These are phyloP conservation scores for Molossus alvarezi DNA, from an alignment of 2,797 vertebrate species.

Conservation along the genomic window DNA sequence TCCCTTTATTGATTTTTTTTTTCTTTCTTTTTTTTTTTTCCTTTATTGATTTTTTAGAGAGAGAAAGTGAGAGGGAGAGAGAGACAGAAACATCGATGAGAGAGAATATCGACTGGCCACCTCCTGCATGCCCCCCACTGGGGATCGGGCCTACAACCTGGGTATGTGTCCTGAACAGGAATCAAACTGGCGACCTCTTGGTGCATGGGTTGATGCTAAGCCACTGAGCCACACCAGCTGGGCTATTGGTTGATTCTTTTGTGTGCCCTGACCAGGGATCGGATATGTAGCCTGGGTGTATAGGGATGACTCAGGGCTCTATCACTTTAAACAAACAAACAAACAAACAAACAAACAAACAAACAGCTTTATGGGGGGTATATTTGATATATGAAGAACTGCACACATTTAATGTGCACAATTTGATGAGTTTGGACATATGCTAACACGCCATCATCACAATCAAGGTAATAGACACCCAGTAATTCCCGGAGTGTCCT, in stretches of 20 bases:
- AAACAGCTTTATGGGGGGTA: background rate
- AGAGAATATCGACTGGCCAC: too few relatives aligned
- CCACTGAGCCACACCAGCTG: too few relatives aligned
- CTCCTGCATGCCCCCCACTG: too few relatives aligned
- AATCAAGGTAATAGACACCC: background rate
- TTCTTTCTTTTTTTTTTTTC: background rate
- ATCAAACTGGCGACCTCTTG: too few relatives aligned
- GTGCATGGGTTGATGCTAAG: too few relatives aligned
- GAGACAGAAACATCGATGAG: too few relatives aligned
- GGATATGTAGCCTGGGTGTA: background rate
- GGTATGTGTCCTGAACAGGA: too few relatives aligned
- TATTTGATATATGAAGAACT: background rate
- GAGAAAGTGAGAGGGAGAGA: background rate
- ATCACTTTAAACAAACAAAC: background rate
- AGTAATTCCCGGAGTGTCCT: too few relatives aligned
- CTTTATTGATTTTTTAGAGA: background rate
- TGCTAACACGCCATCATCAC: background rate
- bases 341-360: background rate
- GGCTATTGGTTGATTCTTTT: background rate
- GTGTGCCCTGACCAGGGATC: background rate
- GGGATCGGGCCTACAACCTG: too few relatives aligned
- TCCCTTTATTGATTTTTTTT: background rate
- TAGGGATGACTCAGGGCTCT: background rate
- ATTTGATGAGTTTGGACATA: background rate
- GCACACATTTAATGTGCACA: background rate